These are phyloP conservation scores for Epinotia demarniana DNA, from an alignment of 2,888 invertebrate species.

Conservation along the genomic window DNA sequence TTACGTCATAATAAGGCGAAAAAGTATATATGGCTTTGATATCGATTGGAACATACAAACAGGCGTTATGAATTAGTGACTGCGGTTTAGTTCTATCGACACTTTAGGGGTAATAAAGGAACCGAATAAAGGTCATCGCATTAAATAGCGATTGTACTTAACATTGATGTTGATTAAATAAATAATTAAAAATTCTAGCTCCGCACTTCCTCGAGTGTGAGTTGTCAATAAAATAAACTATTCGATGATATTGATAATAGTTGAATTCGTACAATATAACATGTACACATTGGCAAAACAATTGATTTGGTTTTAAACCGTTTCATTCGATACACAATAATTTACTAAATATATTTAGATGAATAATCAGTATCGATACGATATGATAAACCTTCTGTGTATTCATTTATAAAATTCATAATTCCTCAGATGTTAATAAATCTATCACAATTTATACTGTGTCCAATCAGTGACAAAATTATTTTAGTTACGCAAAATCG, in stretches of 20 bases:
- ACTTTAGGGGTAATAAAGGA: conserved; percentile 63
- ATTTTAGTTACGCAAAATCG: not conserved
- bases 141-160: conserved; percentile 21
- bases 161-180: conserved; percentile 46
- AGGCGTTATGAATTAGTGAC: not conserved
- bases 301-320: conserved; percentile 35
- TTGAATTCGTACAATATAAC: conserved; percentile 20
- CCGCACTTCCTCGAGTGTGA: conserved; percentile 30
- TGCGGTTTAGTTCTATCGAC: conserved; percentile 3
- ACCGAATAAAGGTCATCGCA: conserved; percentile 58
- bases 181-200: conserved; percentile 54
- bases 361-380: conserved; percentile 35
- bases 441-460: conserved; percentile 12
- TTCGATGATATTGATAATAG: conserved; percentile 27
- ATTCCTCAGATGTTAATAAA: conserved; percentile 21
- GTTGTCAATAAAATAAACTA: conserved; percentile 26
- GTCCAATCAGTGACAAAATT: not conserved
- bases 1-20: not conserved
- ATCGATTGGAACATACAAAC: not conserved
- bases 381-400: conserved; percentile 28
- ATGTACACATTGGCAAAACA: conserved; percentile 29
- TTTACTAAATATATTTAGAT: conserved; percentile 36
- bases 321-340: conserved; percentile 34
- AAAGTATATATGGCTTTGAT: not conserved
- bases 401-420: conserved; percentile 27